These are phyloP conservation scores for Pachymerium ferrugineum DNA, from an alignment of 2,888 invertebrate species.

Conservation along the genomic window DNA sequence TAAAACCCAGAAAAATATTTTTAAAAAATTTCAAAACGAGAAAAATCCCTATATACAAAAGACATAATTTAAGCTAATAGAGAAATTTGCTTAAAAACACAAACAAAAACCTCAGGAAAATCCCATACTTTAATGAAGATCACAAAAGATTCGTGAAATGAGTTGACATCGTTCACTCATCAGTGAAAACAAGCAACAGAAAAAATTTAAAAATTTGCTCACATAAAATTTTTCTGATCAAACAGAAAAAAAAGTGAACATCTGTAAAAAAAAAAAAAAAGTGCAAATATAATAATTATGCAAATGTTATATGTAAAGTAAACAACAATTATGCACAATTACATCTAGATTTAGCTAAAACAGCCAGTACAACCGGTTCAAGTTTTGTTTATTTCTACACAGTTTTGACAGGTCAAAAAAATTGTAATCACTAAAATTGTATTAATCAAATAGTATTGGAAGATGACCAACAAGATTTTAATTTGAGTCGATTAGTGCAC, in stretches of 20 bases:
- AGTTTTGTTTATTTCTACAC: neutral
- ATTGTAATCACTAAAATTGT: neutral
- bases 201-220: neutral
- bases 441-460: conserved; percentile 28
- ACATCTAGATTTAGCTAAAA: neutral
- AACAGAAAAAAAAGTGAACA: neutral
- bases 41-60: neutral
- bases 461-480: conserved; percentile 27
- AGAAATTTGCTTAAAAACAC: neutral
- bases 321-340: conserved; percentile 8
- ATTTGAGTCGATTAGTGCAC: neutral
- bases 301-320: neutral
- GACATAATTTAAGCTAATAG: neutral
- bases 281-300: neutral
- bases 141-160: neutral
- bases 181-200: neutral
- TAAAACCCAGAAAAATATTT: neutral
- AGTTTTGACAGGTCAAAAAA: neutral
- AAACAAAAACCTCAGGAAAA: neutral
- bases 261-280: neutral
- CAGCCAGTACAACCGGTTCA: neutral
- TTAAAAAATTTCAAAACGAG: neutral
- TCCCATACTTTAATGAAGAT: neutral
- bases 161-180: neutral
- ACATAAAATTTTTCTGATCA: neutral